Evolutionary conservation across 2,888 invertebrate genomes (phyloP).

Genomic region (Pheosia gnoma): DNA sequence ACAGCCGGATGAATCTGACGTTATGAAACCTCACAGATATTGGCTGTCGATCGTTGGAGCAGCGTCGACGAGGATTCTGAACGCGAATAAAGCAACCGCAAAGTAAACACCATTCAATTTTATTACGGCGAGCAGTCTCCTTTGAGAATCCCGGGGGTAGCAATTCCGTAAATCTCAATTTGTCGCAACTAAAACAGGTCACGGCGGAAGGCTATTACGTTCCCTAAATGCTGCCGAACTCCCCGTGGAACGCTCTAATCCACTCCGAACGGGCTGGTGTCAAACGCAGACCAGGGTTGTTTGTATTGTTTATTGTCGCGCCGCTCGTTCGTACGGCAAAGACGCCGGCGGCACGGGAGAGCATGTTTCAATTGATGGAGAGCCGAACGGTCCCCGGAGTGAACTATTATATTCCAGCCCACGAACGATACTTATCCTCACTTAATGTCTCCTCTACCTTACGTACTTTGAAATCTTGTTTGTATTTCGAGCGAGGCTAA

Average conservation of each 20-base stretch:
- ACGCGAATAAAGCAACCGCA: conserved; percentile 61
- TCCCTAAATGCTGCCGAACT: conserved; percentile 83
- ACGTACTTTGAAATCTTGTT: conserved; percentile 39
- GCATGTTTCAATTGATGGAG: conserved; percentile 77
- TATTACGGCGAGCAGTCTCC: conserved; percentile 70
- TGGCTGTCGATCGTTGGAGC: conserved; percentile 42
- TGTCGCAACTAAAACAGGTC: conserved; percentile 84
- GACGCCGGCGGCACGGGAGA: conserved; percentile 65
- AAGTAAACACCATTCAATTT: conserved; percentile 77
- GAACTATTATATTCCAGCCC: conserved; percentile 64
- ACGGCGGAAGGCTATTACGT: conserved; percentile 82
- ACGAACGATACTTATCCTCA: conserved; percentile 61
- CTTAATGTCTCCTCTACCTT: conserved; percentile 56
- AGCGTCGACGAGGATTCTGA: conserved; percentile 40
- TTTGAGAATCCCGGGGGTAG: conserved; percentile 68
- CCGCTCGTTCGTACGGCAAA: conserved; percentile 75
- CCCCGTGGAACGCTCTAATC: conserved; percentile 81
- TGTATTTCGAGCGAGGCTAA: conserved; percentile 28
- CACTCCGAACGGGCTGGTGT: conserved; percentile 82
- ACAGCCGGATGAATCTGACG: conserved; percentile 52
- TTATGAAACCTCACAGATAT: conserved; percentile 51
- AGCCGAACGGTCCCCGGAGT: conserved; percentile 56
- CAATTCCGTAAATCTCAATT: conserved; percentile 83
- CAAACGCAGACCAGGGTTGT: conserved; percentile 82
- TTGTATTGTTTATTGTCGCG: conserved; percentile 84